A percentile compares a stretch with the other conserved stretches of the same genome.
Conservation (phyloP, 2,797 vertebrate genomes). For the Phalloptychus januarius region DNA sequence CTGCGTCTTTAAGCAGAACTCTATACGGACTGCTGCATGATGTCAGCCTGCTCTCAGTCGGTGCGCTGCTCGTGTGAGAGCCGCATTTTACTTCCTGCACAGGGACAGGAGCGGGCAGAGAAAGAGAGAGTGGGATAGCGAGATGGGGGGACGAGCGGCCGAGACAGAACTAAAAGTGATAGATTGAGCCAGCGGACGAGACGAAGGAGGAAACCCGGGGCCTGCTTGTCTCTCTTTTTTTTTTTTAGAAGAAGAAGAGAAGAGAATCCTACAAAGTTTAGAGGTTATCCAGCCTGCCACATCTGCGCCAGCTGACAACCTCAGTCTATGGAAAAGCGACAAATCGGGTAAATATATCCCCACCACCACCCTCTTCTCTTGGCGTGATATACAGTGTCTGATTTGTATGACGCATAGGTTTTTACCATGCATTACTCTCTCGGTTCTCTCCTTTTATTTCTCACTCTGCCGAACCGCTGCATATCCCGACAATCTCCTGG, state of each 20-base stretch:
- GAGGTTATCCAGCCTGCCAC: constrained; percentile 57
- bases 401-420: constrained; percentile 76
- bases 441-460: constrained; percentile 33
- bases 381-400: constrained; percentile 56
- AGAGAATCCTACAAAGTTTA: constrained; percentile 76
- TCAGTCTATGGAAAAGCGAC: constrained; percentile 76
- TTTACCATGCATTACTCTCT: constrained; percentile 61
- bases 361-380: not conserved
- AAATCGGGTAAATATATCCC: constrained; percentile 74
- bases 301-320: constrained; percentile 63
- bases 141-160: constrained; percentile 60
- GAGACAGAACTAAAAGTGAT: constrained; percentile 56
- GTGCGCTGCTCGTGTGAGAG: constrained; percentile 86
- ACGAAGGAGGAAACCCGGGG: constrained; percentile 49
- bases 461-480: constrained; percentile 16
- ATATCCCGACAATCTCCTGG: not conserved
- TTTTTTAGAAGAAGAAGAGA: not conserved
- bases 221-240: constrained; percentile 35
- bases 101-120: constrained; percentile 67
- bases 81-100: constrained; percentile 87
- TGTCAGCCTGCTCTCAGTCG: constrained; percentile 85
- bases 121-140: constrained; percentile 59
- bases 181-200: constrained; percentile 69
- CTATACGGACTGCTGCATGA: constrained; percentile 75
- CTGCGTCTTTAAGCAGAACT: constrained; percentile 82